phyloP scores from a whole-genome alignment of 2,888 invertebrate species.

The Orchesella flavescens region DNA sequence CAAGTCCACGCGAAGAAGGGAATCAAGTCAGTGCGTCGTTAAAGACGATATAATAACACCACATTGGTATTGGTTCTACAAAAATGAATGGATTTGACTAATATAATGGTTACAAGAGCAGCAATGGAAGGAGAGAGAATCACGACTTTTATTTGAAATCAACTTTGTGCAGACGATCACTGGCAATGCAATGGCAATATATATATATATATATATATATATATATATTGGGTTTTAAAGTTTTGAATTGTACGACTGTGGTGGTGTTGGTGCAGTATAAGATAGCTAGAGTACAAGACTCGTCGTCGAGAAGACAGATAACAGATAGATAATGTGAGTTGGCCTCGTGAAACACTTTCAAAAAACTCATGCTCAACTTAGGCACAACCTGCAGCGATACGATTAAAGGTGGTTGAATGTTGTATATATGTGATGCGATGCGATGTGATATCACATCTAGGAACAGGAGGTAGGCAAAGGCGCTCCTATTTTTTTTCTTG shows the following conservation, averaged over 20 bases:
- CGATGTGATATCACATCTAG: neutral
- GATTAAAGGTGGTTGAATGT: conserved; percentile 32
- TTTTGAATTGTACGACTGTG: too few species aligned
- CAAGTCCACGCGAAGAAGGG: conserved; percentile 25
- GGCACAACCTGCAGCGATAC: conserved; percentile 58
- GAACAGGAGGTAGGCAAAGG: conserved; percentile 15
- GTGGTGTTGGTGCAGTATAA: neutral
- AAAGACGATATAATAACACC: neutral
- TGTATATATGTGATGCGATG: neutral
- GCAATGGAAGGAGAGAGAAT: conserved; percentile 6
- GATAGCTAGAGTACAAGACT: neutral
- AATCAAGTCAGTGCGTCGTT: conserved; percentile 33
- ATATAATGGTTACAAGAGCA: neutral
- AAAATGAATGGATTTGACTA: conserved; percentile 1
- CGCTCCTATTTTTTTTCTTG: conserved; percentile 39
- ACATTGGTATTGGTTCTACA: neutral
- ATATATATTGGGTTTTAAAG: conserved; percentile 3
- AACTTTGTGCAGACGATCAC: neutral
- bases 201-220: neutral
- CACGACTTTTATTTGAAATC: conserved; percentile 34
- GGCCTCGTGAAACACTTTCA: conserved; percentile 62
- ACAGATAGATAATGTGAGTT: conserved; percentile 45
- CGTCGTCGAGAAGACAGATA: conserved; percentile 15
- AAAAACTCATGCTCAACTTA: conserved; percentile 52
- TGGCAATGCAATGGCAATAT: too few species aligned